These are phyloP conservation scores for Eristalis arbustorum DNA, from an alignment of 2,888 invertebrate genomes.

Conservation along the genomic window DNA sequence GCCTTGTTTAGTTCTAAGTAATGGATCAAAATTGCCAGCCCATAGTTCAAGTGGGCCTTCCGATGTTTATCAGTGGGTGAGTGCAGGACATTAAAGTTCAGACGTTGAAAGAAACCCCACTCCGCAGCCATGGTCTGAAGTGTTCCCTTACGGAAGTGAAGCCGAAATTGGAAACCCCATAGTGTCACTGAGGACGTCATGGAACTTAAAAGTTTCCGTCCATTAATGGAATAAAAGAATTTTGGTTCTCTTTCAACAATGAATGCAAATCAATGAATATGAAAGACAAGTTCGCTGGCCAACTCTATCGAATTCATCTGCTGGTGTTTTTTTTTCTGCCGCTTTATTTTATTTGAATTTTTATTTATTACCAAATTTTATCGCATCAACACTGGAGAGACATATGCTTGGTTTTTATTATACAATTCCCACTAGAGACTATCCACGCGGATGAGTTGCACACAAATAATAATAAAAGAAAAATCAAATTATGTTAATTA, in stretches of 20 bases:
- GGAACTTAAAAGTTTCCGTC: background rate
- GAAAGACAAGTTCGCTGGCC: background rate
- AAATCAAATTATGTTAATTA: slow-evolving; percentile 55
- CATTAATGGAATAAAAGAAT: background rate
- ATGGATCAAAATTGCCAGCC: too few species aligned
- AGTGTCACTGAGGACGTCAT: background rate
- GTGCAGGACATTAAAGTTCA: too few species aligned
- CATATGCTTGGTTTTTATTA: slow-evolving; percentile 12
- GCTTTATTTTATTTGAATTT: background rate
- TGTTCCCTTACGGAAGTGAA: background rate
- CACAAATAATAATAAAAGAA: slow-evolving; percentile 34
- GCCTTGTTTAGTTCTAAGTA: too few species aligned
- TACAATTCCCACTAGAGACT: background rate
- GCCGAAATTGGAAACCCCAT: background rate
- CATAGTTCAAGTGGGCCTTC: too few species aligned
- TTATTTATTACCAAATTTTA: background rate
- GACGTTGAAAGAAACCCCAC: too few species aligned
- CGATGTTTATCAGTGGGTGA: too few species aligned
- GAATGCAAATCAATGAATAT: background rate
- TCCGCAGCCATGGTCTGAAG: too few species aligned
- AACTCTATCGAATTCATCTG: background rate
- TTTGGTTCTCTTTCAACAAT: too few species aligned
- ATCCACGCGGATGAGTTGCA: background rate
- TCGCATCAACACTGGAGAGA: background rate
- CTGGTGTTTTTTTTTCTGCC: background rate